Conservation (phyloP, 2,888 invertebrate genomes). For the Rhynchonema sp. region DNA sequence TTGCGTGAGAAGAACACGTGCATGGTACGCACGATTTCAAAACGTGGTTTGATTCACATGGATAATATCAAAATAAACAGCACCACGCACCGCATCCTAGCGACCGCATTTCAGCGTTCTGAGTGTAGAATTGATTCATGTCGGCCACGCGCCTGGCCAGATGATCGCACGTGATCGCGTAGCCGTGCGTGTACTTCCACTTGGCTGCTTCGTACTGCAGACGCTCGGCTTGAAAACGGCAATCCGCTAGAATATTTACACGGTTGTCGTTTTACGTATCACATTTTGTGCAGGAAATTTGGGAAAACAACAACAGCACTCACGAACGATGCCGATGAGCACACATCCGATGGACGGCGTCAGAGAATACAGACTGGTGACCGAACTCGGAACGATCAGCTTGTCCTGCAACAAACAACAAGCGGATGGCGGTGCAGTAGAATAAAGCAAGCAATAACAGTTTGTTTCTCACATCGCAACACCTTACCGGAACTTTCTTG, state of each 20-base stretch:
- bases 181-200: slow-evolving; percentile 86
- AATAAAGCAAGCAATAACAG: no score
- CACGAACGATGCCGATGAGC: slow-evolving; percentile 89
- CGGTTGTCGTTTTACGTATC: no score
- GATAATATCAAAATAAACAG: no score
- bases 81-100: slow-evolving; percentile 61
- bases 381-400: slow-evolving; percentile 69
- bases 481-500: slow-evolving; percentile 84
- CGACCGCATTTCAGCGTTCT: slow-evolving; percentile 97
- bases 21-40: no score
- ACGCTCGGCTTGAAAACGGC: slow-evolving; percentile 65
- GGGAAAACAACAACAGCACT: slow-evolving; percentile 16
- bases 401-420: slow-evolving; percentile 50
- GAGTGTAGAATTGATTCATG: slow-evolving; percentile 69
- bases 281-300: no score
- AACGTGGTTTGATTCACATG: no score
- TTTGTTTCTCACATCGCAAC: no score
- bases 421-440: background rate
- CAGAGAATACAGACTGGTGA: slow-evolving; percentile 73
- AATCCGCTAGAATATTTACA: slow-evolving; percentile 51
- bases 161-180: slow-evolving; percentile 79
- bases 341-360: slow-evolving; percentile 74
- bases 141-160: slow-evolving; percentile 85
- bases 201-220: slow-evolving; percentile 91
- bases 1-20: no score